These are phyloP conservation scores for Entelurus aequoreus DNA, from an alignment of 2,113 vertebrate genomes.

Conservation along the genomic window DNA sequence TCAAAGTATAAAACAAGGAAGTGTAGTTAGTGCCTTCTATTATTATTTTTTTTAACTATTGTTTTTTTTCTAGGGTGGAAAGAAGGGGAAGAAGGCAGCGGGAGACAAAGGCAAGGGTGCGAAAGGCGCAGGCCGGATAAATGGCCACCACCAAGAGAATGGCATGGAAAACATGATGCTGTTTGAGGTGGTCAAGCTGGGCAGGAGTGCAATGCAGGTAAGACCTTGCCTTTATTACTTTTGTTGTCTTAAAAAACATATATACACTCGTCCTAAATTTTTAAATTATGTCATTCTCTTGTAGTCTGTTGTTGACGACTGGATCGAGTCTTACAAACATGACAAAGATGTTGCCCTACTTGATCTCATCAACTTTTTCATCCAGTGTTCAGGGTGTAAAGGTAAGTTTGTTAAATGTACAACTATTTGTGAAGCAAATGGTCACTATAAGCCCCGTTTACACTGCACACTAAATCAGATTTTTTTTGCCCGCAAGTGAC, in stretches of 20 bases:
- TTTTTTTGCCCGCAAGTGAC: too few species aligned
- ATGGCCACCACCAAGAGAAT: conserved; percentile 99
- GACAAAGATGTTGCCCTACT: conserved; percentile 94
- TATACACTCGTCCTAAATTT: not conserved
- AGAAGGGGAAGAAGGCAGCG: conserved; percentile 89
- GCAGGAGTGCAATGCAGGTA: conserved; percentile 99
- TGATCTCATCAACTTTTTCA: conserved; percentile 99
- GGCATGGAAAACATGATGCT: conserved; percentile 99
- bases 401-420: conserved; percentile 68
- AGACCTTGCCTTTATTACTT: not conserved
- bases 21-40: not conserved
- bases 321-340: conserved; percentile 98
- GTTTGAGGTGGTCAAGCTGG: conserved; percentile 97
- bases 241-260: too few species aligned
- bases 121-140: conserved; percentile 87
- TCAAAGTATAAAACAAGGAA: too few species aligned
- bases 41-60: conserved; percentile 7
- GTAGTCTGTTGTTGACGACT: conserved; percentile 98
- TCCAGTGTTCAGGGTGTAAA: conserved; percentile 99
- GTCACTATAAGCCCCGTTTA: too few species aligned
- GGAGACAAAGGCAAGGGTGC: conserved; percentile 89
- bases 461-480: too few species aligned
- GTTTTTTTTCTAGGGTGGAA: conserved; percentile 75
- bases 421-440: not conserved
- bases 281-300: conserved; percentile 24